Conservation (phyloP, 2,113 vertebrate species). For the Panthera tigris region DNA sequence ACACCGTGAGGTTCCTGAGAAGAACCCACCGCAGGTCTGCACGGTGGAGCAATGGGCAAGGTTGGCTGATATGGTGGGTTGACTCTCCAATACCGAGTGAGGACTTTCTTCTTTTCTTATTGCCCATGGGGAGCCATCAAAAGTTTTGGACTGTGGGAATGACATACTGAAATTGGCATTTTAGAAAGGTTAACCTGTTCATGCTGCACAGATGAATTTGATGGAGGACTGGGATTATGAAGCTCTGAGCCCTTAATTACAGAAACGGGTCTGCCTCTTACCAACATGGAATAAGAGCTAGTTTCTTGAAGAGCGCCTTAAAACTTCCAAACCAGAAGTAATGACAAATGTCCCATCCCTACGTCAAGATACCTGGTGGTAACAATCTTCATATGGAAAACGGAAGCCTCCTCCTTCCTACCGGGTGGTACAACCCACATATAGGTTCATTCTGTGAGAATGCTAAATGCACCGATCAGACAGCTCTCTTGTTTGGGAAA, state of each 20-base stretch:
- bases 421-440: not conserved
- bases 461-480: not conserved
- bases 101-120: not conserved
- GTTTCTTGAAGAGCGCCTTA: not conserved
- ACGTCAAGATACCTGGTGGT: not conserved
- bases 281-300: not conserved
- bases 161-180: not conserved
- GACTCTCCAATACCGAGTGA: not conserved
- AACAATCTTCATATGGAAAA: not conserved
- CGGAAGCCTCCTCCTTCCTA: not conserved
- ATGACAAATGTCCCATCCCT: not conserved
- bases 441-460: not conserved
- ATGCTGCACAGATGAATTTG: not conserved
- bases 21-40: not conserved
- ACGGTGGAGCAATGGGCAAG: not conserved
- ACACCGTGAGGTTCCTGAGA: not conserved
- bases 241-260: not conserved
- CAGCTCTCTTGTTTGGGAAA: not conserved
- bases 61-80: not conserved
- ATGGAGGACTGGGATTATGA: not conserved
- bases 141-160: not conserved
- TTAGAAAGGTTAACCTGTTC: constrained; percentile 3
- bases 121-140: not conserved
- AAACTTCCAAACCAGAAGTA: constrained; percentile 10
- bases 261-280: not conserved